phyloP scores from a whole-genome alignment of 1,140 invertebrate genomes.

The Drosophila parabipectinata region DNA sequence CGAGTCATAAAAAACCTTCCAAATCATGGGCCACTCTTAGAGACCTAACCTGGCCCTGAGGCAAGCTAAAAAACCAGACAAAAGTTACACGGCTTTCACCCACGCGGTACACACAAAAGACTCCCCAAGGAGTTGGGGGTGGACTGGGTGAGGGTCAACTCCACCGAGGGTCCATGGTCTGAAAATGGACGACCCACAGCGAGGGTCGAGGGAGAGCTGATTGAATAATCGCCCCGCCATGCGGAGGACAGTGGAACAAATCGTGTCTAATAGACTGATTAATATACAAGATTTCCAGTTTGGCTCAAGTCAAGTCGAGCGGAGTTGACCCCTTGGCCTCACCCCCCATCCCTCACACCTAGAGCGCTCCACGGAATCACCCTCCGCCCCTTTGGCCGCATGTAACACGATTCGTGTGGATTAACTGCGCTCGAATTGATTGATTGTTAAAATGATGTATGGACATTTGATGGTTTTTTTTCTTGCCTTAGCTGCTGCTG shows the following conservation, averaged over 20 bases:
- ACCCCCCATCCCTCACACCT: background rate
- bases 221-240: conserved; percentile 71
- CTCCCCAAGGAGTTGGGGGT: background rate
- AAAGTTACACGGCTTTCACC: conserved; percentile 28
- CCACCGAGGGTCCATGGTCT: conserved; percentile 5
- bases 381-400: conserved; percentile 31
- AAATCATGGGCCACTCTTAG: conserved; percentile 9
- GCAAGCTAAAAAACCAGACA: conserved; percentile 37
- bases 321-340: conserved; percentile 24
- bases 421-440: conserved; percentile 80
- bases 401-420: conserved; percentile 79
- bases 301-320: conserved; percentile 57
- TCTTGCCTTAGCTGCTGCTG: conserved; percentile 5
- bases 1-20: background rate
- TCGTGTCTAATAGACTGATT: conserved; percentile 81
- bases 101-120: conserved; percentile 16
- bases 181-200: conserved; percentile 59
- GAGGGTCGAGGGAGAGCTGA: conserved; percentile 43
- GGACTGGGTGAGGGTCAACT: conserved; percentile 20
- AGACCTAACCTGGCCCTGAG: conserved; percentile 13
- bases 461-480: conserved; percentile 70
- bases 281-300: conserved; percentile 78
- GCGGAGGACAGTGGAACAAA: conserved; percentile 69
- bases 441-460: conserved; percentile 81
- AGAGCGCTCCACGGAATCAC: background rate